phyloP scores from a whole-genome alignment of 2,113 vertebrate species.

The Diphyllodes magnificus region DNA sequence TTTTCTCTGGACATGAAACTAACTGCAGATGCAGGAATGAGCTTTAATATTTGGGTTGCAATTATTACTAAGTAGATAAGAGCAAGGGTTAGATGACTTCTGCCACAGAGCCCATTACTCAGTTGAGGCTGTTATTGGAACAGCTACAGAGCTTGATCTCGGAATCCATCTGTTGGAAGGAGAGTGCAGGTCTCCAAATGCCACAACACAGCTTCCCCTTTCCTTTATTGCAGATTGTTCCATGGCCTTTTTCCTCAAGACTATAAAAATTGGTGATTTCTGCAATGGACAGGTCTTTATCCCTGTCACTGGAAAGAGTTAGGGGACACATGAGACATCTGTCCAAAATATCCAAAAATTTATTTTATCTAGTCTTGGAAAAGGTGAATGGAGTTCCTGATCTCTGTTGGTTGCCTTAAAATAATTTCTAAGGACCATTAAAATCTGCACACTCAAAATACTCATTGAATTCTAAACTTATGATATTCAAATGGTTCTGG shows the following conservation, averaged over 20 bases:
- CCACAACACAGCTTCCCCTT: rapidly evolving
- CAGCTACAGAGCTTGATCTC: neutral
- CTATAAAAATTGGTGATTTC: neutral
- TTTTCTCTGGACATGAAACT: constrained; percentile 25
- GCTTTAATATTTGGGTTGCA: constrained; percentile 22
- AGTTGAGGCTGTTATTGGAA: neutral
- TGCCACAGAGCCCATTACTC: neutral
- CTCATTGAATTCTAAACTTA: neutral
- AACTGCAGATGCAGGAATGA: constrained; percentile 19
- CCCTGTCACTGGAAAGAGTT: neutral
- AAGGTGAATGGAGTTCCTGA: neutral
- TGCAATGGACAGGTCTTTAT: neutral
- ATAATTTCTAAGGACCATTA: neutral
- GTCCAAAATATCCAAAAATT: neutral
- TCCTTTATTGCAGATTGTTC: neutral
- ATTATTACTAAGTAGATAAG: constrained; percentile 37
- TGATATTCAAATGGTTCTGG: neutral
- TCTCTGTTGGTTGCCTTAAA: neutral
- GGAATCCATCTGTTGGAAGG: neutral
- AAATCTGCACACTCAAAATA: neutral
- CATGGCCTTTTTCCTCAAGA: neutral
- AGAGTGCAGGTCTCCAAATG: neutral
- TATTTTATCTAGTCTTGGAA: neutral
- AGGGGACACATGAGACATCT: neutral
- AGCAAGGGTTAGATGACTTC: constrained; percentile 16